Evolutionary conservation across 2,113 vertebrate species (phyloP).

Genomic region (Ictalurus punctatus): DNA sequence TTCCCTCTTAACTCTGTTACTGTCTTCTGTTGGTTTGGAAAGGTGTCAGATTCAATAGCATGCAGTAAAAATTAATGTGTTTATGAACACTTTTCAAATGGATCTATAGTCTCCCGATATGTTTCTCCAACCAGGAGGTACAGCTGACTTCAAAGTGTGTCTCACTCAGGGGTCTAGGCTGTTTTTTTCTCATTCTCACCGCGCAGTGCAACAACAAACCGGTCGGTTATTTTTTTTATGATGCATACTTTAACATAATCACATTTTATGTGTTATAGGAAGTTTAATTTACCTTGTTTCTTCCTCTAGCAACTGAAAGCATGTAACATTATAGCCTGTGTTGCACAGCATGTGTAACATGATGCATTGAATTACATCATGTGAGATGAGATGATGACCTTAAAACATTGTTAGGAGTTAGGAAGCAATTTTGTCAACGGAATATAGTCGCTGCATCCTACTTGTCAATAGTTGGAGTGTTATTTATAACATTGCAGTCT

Average conservation of each 20-base stretch:
- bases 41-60: neutral
- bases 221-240: neutral
- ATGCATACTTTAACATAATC: neutral
- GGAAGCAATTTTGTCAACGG: neutral
- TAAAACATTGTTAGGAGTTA: neutral
- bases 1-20: neutral
- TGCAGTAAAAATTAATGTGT: neutral
- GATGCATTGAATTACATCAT: neutral
- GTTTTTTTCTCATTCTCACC: neutral
- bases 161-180: neutral
- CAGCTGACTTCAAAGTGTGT: neutral
- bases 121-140: neutral
- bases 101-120: neutral
- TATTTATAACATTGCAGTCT: neutral
- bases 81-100: neutral
- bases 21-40: neutral
- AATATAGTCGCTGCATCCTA: neutral
- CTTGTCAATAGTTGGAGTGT: neutral
- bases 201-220: neutral
- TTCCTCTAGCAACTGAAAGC: neutral
- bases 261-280: neutral
- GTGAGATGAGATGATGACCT: neutral
- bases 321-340: neutral
- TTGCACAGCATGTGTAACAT: neutral
- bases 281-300: neutral